phyloP scores from a whole-genome alignment of 2,113 vertebrate species.

The Colinus virginianus region DNA sequence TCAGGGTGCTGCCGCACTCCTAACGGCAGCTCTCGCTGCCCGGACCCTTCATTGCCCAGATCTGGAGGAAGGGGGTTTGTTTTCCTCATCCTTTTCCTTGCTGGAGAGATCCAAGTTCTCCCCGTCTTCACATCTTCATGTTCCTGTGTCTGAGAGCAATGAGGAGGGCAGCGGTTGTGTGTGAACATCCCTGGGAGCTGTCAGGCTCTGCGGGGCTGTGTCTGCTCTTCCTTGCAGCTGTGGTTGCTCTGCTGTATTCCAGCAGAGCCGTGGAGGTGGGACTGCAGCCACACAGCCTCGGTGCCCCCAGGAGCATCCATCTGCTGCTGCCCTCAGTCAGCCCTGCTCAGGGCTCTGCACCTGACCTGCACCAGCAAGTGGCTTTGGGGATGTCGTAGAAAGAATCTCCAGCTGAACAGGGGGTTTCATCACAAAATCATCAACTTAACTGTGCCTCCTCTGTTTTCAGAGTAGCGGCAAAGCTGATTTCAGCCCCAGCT shows the following conservation, averaged over 20 bases:
- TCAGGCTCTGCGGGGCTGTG: not conserved
- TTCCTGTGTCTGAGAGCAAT: accelerated
- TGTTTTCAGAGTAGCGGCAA: accelerated
- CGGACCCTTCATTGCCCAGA: accelerated
- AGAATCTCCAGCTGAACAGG: accelerated
- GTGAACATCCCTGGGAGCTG: accelerated
- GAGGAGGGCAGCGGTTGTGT: not conserved
- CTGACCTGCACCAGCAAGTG: not conserved
- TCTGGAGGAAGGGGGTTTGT: not conserved
- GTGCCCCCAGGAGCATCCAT: accelerated
- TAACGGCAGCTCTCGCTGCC: not conserved
- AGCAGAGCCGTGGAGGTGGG: accelerated
- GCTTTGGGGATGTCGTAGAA: not conserved
- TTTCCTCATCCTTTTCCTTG: not conserved
- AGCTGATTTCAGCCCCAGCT: accelerated
- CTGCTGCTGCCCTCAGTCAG: not conserved
- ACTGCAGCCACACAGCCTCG: accelerated
- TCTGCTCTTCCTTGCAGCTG: not conserved
- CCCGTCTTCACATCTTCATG: not conserved
- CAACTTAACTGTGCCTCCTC: not conserved
- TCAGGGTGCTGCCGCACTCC: accelerated
- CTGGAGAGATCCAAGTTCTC: not conserved
- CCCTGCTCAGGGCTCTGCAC: not conserved
- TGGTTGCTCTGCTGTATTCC: not conserved
- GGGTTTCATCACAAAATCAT: not conserved